These are phyloP conservation scores for Altica lythri DNA, from an alignment of 2,888 invertebrate species.

Conservation along the genomic window DNA sequence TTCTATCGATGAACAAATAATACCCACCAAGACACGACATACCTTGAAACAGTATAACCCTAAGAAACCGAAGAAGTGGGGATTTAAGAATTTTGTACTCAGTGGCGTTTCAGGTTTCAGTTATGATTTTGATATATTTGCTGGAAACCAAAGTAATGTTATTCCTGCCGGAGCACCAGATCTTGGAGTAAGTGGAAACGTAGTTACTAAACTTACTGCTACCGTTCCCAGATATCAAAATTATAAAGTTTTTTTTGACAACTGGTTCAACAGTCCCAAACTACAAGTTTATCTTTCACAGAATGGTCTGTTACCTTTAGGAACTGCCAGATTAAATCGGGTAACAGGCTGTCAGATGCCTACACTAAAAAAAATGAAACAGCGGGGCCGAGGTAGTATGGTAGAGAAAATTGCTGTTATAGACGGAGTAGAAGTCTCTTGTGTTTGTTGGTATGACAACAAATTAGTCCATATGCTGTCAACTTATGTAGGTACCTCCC, in stretches of 20 bases:
- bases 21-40: constrained; percentile 17
- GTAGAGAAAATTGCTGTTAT: constrained; percentile 1
- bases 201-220: constrained; percentile 12
- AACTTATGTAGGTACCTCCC: constrained; percentile 11
- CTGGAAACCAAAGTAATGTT: constrained; percentile 17
- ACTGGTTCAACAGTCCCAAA: constrained; percentile 18
- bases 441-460: constrained; percentile 15
- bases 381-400: constrained; percentile 2
- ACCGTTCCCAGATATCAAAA: constrained; percentile 17
- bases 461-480: constrained; percentile 11
- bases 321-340: constrained; percentile 9
- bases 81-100: constrained; percentile 18
- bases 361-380: constrained; percentile 13
- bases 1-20: constrained; percentile 19
- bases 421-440: constrained; percentile 6
- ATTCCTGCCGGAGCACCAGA: constrained; percentile 16
- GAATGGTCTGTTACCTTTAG: constrained; percentile 9
- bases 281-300: constrained; percentile 11
- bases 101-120: constrained; percentile 21
- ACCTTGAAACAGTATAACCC: constrained; percentile 20
- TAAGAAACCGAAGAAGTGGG: constrained; percentile 14
- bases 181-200: constrained; percentile 19
- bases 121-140: constrained; percentile 20
- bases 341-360: constrained; percentile 13
- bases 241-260: constrained; percentile 19